Percentiles rank a stretch among this genome's conserved stretches.
phyloP scores from a whole-genome alignment of 2,113 vertebrate genomes.

The Pelecanoides urinatrix region DNA sequence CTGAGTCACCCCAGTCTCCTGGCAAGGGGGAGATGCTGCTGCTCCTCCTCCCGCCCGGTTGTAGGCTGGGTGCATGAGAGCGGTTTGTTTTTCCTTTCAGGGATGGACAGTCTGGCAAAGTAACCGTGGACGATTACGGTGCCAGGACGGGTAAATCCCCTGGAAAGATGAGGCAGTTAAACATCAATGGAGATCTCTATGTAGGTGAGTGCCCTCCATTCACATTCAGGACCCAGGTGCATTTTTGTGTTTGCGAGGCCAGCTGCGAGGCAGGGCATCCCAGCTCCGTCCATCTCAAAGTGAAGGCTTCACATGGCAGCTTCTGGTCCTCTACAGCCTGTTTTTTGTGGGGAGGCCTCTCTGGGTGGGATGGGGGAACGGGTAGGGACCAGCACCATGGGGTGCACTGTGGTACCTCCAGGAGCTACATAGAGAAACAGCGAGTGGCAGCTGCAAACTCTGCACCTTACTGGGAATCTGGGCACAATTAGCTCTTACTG shows the following conservation, averaged over 20 bases:
- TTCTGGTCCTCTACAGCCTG: background rate
- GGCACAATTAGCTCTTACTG: background rate
- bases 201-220: slow-evolving; percentile 78
- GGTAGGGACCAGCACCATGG: accelerated
- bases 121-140: slow-evolving; percentile 94
- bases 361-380: background rate
- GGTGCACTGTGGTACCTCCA: background rate
- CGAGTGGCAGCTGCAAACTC: background rate
- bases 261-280: background rate
- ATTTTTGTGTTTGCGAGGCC: background rate
- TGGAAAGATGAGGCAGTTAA: slow-evolving; percentile 94
- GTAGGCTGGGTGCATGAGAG: background rate
- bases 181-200: slow-evolving; percentile 90
- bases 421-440: background rate
- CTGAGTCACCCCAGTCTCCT: background rate
- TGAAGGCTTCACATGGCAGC: background rate
- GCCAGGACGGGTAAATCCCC: slow-evolving; percentile 88
- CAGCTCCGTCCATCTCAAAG: background rate
- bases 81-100: slow-evolving; percentile 58
- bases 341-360: background rate
- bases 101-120: slow-evolving; percentile 91
- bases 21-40: background rate
- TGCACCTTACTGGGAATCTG: background rate
- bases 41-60: accelerated
- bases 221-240: background rate